Percentiles rank a stretch among this genome's conserved stretches.
Conservation (phyloP, 2,113 vertebrate genomes). For the Columbina picui region DNA sequence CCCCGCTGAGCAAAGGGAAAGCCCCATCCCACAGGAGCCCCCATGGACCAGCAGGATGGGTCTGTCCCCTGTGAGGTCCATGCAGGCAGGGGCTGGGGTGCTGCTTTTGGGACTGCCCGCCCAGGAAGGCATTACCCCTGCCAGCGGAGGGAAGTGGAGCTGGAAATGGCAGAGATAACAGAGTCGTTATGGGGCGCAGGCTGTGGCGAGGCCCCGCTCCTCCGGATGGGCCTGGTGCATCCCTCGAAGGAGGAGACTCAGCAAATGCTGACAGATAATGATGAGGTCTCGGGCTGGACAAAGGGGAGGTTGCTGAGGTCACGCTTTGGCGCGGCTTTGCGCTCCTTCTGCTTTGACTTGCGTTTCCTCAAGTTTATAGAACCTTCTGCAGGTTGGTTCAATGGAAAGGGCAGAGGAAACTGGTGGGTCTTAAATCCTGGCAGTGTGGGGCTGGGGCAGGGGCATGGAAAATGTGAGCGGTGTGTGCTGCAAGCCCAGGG, state of each 20-base stretch:
- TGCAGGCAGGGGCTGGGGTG: background rate
- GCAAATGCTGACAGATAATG: constrained; percentile 75
- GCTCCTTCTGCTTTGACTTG: constrained; percentile 44
- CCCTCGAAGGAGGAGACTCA: constrained; percentile 23
- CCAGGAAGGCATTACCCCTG: background rate
- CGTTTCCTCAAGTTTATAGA: constrained; percentile 62
- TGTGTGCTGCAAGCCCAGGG: fast-evolving
- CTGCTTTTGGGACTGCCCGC: background rate
- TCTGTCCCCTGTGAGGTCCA: fast-evolving
- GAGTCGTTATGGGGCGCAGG: background rate
- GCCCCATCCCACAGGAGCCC: background rate
- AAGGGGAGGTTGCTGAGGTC: constrained; percentile 73
- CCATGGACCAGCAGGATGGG: fast-evolving
- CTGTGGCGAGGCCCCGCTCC: background rate
- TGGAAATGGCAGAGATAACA: constrained; percentile 46
- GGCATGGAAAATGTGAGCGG: fast-evolving
- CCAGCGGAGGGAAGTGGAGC: background rate
- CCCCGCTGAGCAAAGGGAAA: fast-evolving
- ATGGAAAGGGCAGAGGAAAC: constrained; percentile 57
- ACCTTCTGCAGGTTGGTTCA: background rate
- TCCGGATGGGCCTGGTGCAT: constrained; percentile 54
- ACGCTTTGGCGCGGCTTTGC: constrained; percentile 63
- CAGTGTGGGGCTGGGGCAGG: background rate
- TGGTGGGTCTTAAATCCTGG: background rate
- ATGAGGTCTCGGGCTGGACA: constrained; percentile 84